Conservation (phyloP, 2,888 invertebrate genomes). For the Yponomeuta sedellus region DNA sequence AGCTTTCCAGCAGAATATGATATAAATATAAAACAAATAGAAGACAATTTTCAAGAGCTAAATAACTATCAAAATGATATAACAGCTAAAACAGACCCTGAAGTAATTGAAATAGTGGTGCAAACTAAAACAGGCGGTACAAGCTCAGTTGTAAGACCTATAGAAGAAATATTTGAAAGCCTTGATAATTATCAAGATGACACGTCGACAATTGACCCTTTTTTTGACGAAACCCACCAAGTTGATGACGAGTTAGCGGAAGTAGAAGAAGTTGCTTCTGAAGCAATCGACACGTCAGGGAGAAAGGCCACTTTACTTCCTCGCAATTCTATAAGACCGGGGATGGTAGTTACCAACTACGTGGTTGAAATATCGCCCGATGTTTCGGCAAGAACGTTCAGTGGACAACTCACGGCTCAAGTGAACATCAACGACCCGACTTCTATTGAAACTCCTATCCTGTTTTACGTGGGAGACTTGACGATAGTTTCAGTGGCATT, state of each 20-base stretch:
- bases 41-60: neutral
- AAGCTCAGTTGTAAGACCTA: neutral
- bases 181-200: neutral
- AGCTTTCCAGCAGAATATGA: no score
- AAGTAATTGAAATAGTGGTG: neutral
- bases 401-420: conserved; percentile 32
- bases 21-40: neutral
- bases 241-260: neutral
- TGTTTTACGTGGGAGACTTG: conserved; percentile 36
- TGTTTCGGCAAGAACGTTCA: conserved; percentile 31
- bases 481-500: conserved; percentile 33
- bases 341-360: conserved; percentile 37
- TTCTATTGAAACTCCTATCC: conserved; percentile 35
- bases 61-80: neutral
- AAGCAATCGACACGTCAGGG: neutral
- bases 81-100: neutral
- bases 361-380: conserved; percentile 36
- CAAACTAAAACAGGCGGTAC: neutral
- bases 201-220: neutral
- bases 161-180: neutral
- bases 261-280: neutral
- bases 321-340: conserved; percentile 31
- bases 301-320: neutral
- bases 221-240: neutral
- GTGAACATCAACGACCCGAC: conserved; percentile 30